Evolutionary conservation across 2,797 vertebrate genomes (phyloP).

Genomic region (Anniella stebbinsi): DNA sequence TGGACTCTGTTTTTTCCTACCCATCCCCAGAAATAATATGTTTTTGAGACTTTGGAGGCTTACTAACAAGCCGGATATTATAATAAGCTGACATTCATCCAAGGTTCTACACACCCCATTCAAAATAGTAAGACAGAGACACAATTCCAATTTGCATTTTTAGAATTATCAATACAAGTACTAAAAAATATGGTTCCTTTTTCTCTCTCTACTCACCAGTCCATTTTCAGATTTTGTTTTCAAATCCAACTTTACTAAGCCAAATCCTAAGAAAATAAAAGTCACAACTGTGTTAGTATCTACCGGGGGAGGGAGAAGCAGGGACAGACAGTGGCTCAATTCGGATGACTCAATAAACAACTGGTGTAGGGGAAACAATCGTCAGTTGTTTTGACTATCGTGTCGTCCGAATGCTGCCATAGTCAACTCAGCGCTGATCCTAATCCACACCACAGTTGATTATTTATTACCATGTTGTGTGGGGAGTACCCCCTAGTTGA

Average conservation of each 20-base stretch:
- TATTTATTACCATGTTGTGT: too few species aligned
- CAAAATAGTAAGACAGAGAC: rapidly evolving
- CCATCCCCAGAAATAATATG: too few species aligned
- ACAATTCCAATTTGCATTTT: slow-evolving; percentile 1
- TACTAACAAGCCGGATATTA: not conserved
- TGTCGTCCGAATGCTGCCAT: too few species aligned
- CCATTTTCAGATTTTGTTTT: slow-evolving; percentile 98
- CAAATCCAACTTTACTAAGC: slow-evolving; percentile 95
- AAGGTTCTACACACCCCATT: not conserved
- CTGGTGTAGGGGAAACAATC: too few species aligned
- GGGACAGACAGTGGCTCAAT: not conserved
- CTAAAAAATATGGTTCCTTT: not conserved
- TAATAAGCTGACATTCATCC: not conserved
- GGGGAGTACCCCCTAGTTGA: too few species aligned
- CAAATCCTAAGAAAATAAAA: slow-evolving; percentile 87
- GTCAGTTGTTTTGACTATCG: too few species aligned
- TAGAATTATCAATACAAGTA: not conserved
- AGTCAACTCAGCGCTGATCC: too few species aligned
- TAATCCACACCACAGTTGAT: too few species aligned
- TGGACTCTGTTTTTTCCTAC: too few species aligned
- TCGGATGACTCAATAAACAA: too few species aligned
- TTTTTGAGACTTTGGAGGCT: not conserved
- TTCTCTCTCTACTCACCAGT: slow-evolving; percentile 86
- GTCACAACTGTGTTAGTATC: slow-evolving; percentile 12
- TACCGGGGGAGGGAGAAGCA: slow-evolving; percentile 26